Evolutionary conservation across 2,888 invertebrate genomes (phyloP).

Genomic region (Lamellibrachia satsuma): DNA sequence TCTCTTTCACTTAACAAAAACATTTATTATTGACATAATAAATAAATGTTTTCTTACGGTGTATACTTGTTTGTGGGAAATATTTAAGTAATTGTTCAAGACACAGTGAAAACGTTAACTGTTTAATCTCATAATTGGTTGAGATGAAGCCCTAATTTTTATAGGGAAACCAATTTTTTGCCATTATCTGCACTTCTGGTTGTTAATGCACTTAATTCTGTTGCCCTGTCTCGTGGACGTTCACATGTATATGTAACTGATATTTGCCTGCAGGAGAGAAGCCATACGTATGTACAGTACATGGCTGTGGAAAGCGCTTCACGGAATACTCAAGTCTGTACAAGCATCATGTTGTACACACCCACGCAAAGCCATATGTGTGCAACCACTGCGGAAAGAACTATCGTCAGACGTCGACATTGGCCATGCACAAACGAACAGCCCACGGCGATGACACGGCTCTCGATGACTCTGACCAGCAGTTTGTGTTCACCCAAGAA

Average conservation of each 20-base stretch:
- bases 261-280: conserved; percentile 68
- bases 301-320: conserved; percentile 74
- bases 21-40: no score
- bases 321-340: conserved; percentile 78
- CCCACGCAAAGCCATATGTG: conserved; percentile 71
- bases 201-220: no score
- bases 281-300: conserved; percentile 73
- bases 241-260: neutral
- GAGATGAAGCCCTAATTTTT: no score
- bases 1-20: no score
- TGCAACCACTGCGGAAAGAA: conserved; percentile 72
- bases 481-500: neutral
- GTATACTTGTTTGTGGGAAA: no score
- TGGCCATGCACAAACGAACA: conserved; percentile 73
- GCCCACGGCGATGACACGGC: conserved; percentile 68
- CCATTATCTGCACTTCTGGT: no score
- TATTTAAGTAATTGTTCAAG: no score
- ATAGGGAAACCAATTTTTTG: no score
- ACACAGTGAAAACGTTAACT: no score
- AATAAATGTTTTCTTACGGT: no score
- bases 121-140: no score
- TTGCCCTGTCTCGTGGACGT: no score
- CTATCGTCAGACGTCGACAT: conserved; percentile 73
- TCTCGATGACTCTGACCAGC: neutral
- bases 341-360: conserved; percentile 75